phyloP scores from a whole-genome alignment of 2,113 vertebrate species.

The Gymnogyps californianus region DNA sequence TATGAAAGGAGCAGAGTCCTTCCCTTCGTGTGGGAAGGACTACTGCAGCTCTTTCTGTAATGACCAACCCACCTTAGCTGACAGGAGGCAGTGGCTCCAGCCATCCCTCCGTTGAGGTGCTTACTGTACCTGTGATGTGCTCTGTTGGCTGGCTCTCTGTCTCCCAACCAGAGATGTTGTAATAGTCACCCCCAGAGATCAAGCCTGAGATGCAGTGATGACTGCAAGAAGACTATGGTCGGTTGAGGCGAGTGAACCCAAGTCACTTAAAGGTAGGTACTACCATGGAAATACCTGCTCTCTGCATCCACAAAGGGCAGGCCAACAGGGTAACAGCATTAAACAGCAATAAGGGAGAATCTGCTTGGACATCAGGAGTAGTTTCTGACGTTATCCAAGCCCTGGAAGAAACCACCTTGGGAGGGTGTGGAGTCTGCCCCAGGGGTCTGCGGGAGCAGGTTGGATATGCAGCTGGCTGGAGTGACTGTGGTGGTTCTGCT shows the following conservation, averaged over 20 bases:
- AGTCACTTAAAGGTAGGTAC: not conserved
- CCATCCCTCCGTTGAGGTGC: rapidly evolving
- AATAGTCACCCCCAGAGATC: not conserved
- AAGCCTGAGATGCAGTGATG: not conserved
- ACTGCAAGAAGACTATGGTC: not conserved
- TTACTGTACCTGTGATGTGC: not conserved
- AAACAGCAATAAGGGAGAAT: not conserved
- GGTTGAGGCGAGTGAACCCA: not conserved
- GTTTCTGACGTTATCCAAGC: not conserved
- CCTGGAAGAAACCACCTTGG: not conserved
- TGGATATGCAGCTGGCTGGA: not conserved
- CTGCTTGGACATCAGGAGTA: not conserved
- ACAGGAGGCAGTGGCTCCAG: not conserved
- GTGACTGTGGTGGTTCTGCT: not conserved
- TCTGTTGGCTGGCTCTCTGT: not conserved
- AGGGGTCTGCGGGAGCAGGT: rapidly evolving
- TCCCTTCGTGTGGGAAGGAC: not conserved
- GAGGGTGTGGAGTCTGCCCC: not conserved
- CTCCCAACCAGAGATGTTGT: not conserved
- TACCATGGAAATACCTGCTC: not conserved
- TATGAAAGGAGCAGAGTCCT: not conserved
- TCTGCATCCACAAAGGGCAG: not conserved
- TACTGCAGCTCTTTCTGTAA: not conserved
- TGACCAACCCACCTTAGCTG: not conserved
- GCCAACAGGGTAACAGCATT: not conserved